phyloP scores from a whole-genome alignment of 2,113 vertebrate species.

The Tetrao urogallus region DNA sequence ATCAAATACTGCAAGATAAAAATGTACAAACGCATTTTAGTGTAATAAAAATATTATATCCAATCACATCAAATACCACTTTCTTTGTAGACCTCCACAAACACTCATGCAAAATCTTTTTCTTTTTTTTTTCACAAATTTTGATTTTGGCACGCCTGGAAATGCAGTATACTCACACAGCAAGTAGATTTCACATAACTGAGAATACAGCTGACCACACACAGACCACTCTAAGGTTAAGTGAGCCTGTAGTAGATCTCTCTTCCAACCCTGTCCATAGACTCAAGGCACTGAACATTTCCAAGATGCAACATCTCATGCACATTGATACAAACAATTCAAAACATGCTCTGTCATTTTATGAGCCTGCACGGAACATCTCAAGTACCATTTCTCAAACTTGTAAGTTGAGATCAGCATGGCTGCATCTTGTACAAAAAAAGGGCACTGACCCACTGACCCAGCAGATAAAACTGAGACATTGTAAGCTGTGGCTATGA shows the following conservation, averaged over 20 bases:
- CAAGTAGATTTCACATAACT: not conserved
- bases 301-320: not conserved
- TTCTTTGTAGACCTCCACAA: not conserved
- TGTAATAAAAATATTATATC: not conserved
- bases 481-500: not conserved
- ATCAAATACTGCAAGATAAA: constrained; percentile 13
- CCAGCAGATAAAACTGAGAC: not conserved
- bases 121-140: not conserved
- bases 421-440: not conserved
- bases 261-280: not conserved
- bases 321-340: not conserved
- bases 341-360: not conserved
- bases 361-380: not conserved
- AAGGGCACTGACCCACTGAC: not conserved
- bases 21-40: not conserved
- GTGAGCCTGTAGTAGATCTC: not conserved
- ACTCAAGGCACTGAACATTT: fast-evolving
- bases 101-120: not conserved
- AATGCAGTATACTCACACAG: not conserved
- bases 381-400: not conserved
- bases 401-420: not conserved
- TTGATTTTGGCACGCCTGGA: not conserved
- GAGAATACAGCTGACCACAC: not conserved
- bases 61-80: not conserved
- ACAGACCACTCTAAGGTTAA: not conserved